phyloP scores from a whole-genome alignment of 2,888 invertebrate species.

The Macaria liturata region DNA sequence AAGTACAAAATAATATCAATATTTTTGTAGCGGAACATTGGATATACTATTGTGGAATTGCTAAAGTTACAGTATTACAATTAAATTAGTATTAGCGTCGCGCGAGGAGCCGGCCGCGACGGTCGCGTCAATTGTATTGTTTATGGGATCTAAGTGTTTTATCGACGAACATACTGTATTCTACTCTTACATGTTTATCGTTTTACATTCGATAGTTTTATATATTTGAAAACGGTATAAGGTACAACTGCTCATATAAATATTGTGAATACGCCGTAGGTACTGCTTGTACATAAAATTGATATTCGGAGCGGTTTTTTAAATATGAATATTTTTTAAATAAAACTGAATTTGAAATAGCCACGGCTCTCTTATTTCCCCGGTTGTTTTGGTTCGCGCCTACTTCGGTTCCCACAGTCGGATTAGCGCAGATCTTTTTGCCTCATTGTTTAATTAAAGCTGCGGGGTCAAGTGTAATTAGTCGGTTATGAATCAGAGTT shows the following conservation, averaged over 20 bases:
- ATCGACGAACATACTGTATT: conserved; percentile 50
- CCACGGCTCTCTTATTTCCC: conserved; percentile 20
- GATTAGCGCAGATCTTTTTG: conserved; percentile 45
- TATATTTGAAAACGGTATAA: conserved; percentile 62
- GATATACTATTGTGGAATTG: conserved; percentile 66
- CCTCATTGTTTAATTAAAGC: conserved; percentile 65
- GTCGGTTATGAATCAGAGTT: conserved; percentile 76
- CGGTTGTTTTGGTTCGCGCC: conserved; percentile 18
- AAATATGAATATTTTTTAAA: conserved; percentile 77
- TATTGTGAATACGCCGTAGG: conserved; percentile 42
- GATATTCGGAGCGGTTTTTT: conserved; percentile 62
- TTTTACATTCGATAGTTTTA: conserved; percentile 70
- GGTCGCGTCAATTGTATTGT: conserved; percentile 38
- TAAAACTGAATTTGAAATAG: conserved; percentile 72
- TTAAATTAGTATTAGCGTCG: conserved; percentile 59
- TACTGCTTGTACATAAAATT: conserved; percentile 43
- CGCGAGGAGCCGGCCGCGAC: conserved; percentile 39
- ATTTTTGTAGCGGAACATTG: conserved; percentile 74
- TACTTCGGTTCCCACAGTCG: conserved; percentile 31
- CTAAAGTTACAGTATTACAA: conserved; percentile 73
- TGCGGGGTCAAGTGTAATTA: conserved; percentile 72
- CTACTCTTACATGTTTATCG: conserved; percentile 64
- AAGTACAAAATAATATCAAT: conserved; percentile 80
- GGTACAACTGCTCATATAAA: conserved; percentile 52
- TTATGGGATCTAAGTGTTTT: conserved; percentile 35